A percentile compares a stretch with the other conserved stretches of the same genome.
Evolutionary conservation across 2,888 invertebrate species (phyloP).

Genomic region (Agrochola litura): DNA sequence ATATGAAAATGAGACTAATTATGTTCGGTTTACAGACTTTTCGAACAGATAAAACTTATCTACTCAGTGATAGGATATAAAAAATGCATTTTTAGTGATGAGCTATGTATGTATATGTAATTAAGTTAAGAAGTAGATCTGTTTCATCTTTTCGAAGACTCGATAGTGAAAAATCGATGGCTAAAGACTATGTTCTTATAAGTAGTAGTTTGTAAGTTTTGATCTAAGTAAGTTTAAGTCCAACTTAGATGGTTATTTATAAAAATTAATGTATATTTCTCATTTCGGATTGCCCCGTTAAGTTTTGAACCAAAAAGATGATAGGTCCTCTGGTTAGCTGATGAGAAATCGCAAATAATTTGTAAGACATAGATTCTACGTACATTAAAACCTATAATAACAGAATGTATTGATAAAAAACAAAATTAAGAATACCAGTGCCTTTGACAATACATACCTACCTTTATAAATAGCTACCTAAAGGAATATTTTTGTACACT

Average conservation of each 20-base stretch:
- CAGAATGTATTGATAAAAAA: constrained; percentile 79
- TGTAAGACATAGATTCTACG: constrained; percentile 72
- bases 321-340: constrained; percentile 78
- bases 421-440: constrained; percentile 87
- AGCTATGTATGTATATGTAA: constrained; percentile 87
- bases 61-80: constrained; percentile 89
- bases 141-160: constrained; percentile 91
- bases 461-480: constrained; percentile 84
- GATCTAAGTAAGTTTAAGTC: constrained; percentile 86
- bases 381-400: constrained; percentile 71
- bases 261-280: constrained; percentile 86
- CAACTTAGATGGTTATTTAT: constrained; percentile 89
- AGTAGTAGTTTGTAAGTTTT: constrained; percentile 80
- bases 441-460: constrained; percentile 90
- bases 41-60: constrained; percentile 90
- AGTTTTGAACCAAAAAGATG: constrained; percentile 86
- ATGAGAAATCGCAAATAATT: constrained; percentile 80
- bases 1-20: constrained; percentile 83
- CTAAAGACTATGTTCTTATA: constrained; percentile 89
- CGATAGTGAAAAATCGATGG: constrained; percentile 87
- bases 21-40: constrained; percentile 87
- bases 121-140: constrained; percentile 88
- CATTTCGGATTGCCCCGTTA: constrained; percentile 84
- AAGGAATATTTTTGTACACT: constrained; percentile 89
- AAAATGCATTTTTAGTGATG: constrained; percentile 90